Percentiles rank a stretch among this genome's conserved stretches.
These are phyloP conservation scores for Bilobella aurantiaca DNA, from an alignment of 1,140 invertebrate species.

Conservation along the genomic window DNA sequence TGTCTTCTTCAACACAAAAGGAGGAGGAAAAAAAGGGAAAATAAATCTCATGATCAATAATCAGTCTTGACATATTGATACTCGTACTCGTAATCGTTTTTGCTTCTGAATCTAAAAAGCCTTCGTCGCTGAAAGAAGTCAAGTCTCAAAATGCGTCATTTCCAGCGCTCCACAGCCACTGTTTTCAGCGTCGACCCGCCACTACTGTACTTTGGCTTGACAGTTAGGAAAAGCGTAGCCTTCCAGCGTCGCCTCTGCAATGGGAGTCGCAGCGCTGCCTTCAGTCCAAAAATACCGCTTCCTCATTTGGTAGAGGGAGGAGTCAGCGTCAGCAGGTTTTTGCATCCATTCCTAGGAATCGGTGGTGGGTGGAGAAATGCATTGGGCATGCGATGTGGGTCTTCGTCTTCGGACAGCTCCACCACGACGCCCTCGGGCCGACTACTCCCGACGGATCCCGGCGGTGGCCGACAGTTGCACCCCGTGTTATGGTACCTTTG, in stretches of 20 bases:
- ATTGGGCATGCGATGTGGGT: conserved; percentile 11
- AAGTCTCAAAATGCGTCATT: too few relatives aligned
- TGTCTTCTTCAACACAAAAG: conserved; percentile 12
- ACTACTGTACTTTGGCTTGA: neutral
- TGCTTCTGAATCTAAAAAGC: too few relatives aligned
- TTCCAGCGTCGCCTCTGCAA: neutral
- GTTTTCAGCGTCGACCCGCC: neutral
- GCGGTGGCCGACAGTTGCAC: conserved; percentile 45
- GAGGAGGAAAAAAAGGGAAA: conserved; percentile 20
- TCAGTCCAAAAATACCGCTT: too few relatives aligned
- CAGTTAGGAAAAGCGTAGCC: neutral
- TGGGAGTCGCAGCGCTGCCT: neutral
- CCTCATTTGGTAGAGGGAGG: conserved; percentile 10
- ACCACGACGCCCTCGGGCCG: neutral
- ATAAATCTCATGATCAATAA: conserved; percentile 30
- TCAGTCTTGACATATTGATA: conserved; percentile 33
- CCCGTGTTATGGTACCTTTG: conserved; percentile 61
- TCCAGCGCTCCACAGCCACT: neutral
- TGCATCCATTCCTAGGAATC: conserved; percentile 14
- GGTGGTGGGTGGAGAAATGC: conserved; percentile 27
- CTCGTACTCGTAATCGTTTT: conserved; percentile 28
- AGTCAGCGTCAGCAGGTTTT: conserved; percentile 24
- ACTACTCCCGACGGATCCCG: neutral
- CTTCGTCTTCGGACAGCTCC: conserved; percentile 25
- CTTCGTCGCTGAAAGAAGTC: too few relatives aligned